phyloP scores from a whole-genome alignment of 2,797 vertebrate genomes.

The Poecilia picta region DNA sequence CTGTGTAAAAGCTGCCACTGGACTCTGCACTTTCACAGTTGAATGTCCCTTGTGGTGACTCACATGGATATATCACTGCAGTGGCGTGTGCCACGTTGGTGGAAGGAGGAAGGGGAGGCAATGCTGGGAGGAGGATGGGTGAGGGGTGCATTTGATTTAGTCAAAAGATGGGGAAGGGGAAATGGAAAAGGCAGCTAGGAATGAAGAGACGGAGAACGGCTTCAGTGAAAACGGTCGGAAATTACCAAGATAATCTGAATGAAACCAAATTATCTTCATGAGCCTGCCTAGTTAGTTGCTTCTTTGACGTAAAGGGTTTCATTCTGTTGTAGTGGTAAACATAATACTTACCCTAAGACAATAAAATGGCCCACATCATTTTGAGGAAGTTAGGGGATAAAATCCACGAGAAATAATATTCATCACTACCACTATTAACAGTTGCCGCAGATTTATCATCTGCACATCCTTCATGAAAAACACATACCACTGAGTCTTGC shows the following conservation, averaged over 20 bases:
- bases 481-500: not conserved
- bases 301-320: slow-evolving; percentile 16
- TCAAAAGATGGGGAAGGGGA: slow-evolving; percentile 25
- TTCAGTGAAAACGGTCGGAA: not conserved
- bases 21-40: slow-evolving; percentile 61
- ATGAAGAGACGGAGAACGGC: not conserved
- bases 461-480: slow-evolving; percentile 57
- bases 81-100: slow-evolving; percentile 66
- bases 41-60: slow-evolving; percentile 74
- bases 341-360: slow-evolving; percentile 31
- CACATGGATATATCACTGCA: slow-evolving; percentile 74
- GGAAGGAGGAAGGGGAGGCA: slow-evolving; percentile 7
- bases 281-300: slow-evolving; percentile 5
- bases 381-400: slow-evolving; percentile 41
- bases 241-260: not conserved
- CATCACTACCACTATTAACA: slow-evolving; percentile 65
- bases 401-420: slow-evolving; percentile 48
- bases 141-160: not conserved
- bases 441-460: slow-evolving; percentile 48
- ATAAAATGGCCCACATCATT: slow-evolving; percentile 40
- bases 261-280: slow-evolving; percentile 7
- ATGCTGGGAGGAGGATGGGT: slow-evolving; percentile 15
- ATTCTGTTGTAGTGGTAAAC: slow-evolving; percentile 29
- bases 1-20: slow-evolving; percentile 42
- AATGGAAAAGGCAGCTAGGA: slow-evolving; percentile 18